Conservation (phyloP, 37 sponge, comb jelly and placozoan species). For the Hormiphora californensis region DNA sequence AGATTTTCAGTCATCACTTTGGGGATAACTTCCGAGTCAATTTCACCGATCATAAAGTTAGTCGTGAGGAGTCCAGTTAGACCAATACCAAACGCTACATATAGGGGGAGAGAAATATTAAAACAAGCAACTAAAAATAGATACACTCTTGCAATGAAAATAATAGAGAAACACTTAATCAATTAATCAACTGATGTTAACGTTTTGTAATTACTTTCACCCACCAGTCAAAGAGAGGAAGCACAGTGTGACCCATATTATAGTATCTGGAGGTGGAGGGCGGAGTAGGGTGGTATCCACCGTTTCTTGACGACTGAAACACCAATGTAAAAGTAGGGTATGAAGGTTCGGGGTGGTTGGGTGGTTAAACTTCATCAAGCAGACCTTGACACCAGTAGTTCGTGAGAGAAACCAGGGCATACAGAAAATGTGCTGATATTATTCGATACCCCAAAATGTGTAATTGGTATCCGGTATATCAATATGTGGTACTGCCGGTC, state of each 20-base stretch:
- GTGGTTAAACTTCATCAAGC: too few relatives aligned
- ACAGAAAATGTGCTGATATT: neutral
- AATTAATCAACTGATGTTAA: too few relatives aligned
- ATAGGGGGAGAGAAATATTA: too few relatives aligned
- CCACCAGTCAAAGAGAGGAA: conserved; percentile 9
- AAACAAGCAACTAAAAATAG: neutral
- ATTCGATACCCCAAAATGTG: too few relatives aligned
- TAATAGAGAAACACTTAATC: too few relatives aligned
- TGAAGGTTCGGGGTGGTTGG: neutral
- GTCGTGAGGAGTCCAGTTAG: neutral
- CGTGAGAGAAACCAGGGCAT: neutral
- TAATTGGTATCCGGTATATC: too few relatives aligned
- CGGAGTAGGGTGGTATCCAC: conserved; percentile 5
- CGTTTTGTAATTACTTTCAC: neutral
- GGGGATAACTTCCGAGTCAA: neutral
- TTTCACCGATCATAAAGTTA: neutral
- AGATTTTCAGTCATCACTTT: neutral
- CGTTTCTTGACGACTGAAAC: neutral
- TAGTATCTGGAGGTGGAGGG: conserved; percentile 11
- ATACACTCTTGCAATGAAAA: neutral
- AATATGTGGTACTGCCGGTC: too few relatives aligned
- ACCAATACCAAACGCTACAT: conserved; percentile 26
- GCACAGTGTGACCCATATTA: neutral
- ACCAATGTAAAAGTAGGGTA: neutral
- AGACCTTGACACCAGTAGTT: too few relatives aligned